Conservation (phyloP, 1,140 invertebrate species). For the Apocrypta bakeri region DNA sequence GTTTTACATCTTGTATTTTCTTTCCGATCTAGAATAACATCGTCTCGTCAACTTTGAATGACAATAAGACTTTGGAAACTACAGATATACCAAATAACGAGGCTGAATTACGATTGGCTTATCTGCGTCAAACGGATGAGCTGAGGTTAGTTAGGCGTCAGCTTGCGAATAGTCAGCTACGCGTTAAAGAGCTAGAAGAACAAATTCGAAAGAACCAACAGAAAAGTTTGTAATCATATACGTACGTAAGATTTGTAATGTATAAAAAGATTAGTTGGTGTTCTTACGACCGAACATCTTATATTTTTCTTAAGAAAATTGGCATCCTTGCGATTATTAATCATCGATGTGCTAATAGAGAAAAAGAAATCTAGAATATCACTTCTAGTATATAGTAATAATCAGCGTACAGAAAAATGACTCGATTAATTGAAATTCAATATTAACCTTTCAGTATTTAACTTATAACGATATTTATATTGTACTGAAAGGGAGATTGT, state of each 20-base stretch:
- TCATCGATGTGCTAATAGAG: not conserved
- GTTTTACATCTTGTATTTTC: not conserved
- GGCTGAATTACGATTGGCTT: conserved; percentile 82
- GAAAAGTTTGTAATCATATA: conserved; percentile 53
- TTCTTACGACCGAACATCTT: conserved; percentile 40
- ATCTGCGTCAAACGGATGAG: conserved; percentile 86
- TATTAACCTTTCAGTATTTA: conserved; percentile 15
- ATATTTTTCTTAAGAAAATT: conserved; percentile 13
- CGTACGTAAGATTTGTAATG: conserved; percentile 44
- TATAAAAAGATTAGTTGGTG: conserved; percentile 41
- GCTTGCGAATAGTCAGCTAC: conserved; percentile 82
- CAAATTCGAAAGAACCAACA: conserved; percentile 78
- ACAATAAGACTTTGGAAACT: conserved; percentile 68
- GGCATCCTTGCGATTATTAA: conserved; percentile 6
- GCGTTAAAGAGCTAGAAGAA: conserved; percentile 86
- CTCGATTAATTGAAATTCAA: conserved; percentile 7
- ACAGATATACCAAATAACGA: conserved; percentile 70
- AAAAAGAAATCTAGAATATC: conserved; percentile 41
- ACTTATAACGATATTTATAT: conserved; percentile 30
- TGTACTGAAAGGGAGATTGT: not conserved
- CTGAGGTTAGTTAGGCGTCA: conserved; percentile 83
- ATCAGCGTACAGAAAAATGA: conserved; percentile 24
- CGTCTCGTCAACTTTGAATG: conserved; percentile 60
- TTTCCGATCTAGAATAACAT: conserved; percentile 59
- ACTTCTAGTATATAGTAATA: conserved; percentile 27